Base-by-base conservation (phyloP, 1,140 invertebrate species). In the Solenopsis invicta region DNA sequence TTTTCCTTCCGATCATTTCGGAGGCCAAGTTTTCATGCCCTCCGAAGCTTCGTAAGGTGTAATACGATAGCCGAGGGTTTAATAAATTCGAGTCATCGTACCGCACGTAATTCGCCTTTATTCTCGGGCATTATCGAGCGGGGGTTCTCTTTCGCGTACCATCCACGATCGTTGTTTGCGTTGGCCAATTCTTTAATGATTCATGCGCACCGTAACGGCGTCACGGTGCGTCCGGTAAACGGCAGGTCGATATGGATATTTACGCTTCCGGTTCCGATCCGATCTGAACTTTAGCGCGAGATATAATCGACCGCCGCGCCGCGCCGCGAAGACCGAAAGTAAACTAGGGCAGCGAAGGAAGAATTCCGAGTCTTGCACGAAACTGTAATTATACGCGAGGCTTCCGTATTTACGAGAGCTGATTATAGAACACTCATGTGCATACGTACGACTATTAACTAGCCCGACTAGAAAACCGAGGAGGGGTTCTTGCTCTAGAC, bases 21-120 rank as follows among this genome's bases (percentile, higher is more conserved):
- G 34, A 75, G n/a, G 21, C 54, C 12, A 37, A 67, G 21, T 69
- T 81, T 69, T 69, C 34, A 52, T 64, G 29, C 12, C n/a, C 61
- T 54, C 67, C 45, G 45, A 66, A 66, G 13, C 24, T 21, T 50
- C n/a, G 45, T 52, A 52, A 37, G 12, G 59, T 50, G 61, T 67
- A 80, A 66, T 34, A 29, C 62, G 62, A 69, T 59, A 45, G 54
- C 10, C 56, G 74, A 62, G 21, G 37, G n/a, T 50, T 41, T 66
- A 81, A 21, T 24, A 67, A 86, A 87, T 88, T 72, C 56, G 52
- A 54, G 34, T 86, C 67, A 72, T 75, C 81, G 45, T 67, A 80
- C 61, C 71, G 45, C 64, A 74, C 62, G 81, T 88, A 89, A 89
- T 86, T 86, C 41, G 67, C 62, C 6, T 89, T 89, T 88, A 88